A percentile compares a stretch with the other conserved stretches of the same genome.
These are phyloP conservation scores for Ernsta delagoae DNA, from an alignment of 2,888 invertebrate genomes.

Conservation along the genomic window DNA sequence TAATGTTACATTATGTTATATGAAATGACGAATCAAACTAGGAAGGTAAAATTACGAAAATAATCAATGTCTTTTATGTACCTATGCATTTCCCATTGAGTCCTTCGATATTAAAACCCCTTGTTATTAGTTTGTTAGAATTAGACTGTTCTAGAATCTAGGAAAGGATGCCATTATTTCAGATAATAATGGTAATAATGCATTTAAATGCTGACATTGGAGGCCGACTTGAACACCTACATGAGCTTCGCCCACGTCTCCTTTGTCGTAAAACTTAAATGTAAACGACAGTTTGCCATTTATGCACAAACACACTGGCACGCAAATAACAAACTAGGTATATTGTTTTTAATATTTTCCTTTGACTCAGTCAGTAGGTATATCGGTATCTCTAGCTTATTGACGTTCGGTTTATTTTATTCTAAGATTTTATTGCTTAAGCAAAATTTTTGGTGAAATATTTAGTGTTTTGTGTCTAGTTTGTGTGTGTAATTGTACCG, in stretches of 20 bases:
- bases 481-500: slow-evolving; percentile 48
- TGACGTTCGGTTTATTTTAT: slow-evolving; percentile 41
- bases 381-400: slow-evolving; percentile 6
- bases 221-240: slow-evolving; percentile 66
- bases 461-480: slow-evolving; percentile 47
- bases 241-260: slow-evolving; percentile 62
- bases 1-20: too few relatives aligned
- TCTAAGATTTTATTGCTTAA: slow-evolving; percentile 40
- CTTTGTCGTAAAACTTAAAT: slow-evolving; percentile 62
- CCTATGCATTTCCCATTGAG: too few relatives aligned
- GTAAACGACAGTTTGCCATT: too few relatives aligned
- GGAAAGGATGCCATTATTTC: slow-evolving; percentile 58
- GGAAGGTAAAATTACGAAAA: too few relatives aligned
- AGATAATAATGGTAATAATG: slow-evolving; percentile 58
- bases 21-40: too few relatives aligned
- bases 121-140: too few relatives aligned
- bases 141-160: slow-evolving; percentile 27
- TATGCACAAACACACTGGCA: too few relatives aligned
- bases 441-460: slow-evolving; percentile 52
- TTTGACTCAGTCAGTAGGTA: too few relatives aligned
- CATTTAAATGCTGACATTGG: slow-evolving; percentile 47
- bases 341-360: too few relatives aligned
- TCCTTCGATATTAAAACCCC: too few relatives aligned
- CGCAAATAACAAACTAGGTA: too few relatives aligned
- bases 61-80: too few relatives aligned